Percentiles rank a stretch among this genome's conserved stretches.
phyloP scores from a whole-genome alignment of 2,797 vertebrate species.

The Ispidina lecontei region DNA sequence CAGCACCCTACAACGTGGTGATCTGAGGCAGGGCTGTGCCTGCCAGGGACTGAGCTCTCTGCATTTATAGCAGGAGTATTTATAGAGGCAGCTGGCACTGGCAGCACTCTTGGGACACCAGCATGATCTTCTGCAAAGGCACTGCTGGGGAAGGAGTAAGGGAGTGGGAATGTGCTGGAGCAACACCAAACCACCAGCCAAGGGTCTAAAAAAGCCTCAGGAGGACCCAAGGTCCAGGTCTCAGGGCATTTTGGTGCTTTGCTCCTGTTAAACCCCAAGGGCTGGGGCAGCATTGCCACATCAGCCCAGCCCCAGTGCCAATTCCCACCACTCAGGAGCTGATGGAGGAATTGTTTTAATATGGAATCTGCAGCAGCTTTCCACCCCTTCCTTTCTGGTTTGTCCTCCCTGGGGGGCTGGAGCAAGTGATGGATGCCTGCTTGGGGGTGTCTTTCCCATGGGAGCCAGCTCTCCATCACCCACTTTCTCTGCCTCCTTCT shows the following conservation, averaged over 20 bases:
- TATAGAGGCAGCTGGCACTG: slow-evolving; percentile 35
- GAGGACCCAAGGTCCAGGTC: background rate
- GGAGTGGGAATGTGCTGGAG: background rate
- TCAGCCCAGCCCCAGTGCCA: background rate
- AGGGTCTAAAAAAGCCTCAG: background rate
- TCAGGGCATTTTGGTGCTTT: background rate
- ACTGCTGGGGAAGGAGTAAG: background rate
- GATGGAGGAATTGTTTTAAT: background rate
- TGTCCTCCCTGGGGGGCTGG: background rate
- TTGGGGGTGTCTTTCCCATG: background rate
- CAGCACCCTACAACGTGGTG: fast-evolving
- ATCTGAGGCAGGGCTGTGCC: background rate
- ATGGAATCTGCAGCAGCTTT: background rate
- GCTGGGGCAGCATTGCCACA: background rate
- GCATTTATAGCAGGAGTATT: slow-evolving; percentile 38
- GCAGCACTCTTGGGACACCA: background rate
- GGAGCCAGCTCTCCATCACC: background rate
- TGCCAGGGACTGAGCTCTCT: background rate
- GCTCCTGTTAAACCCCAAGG: background rate
- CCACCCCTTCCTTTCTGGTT: background rate
- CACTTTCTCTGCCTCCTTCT: background rate
- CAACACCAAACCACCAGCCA: background rate
- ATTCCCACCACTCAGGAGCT: background rate
- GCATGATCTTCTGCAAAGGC: background rate
- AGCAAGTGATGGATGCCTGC: fast-evolving